Base-by-base conservation (phyloP, 2,797 vertebrate genomes). In the Chelidonichthys spinosus region DNA sequence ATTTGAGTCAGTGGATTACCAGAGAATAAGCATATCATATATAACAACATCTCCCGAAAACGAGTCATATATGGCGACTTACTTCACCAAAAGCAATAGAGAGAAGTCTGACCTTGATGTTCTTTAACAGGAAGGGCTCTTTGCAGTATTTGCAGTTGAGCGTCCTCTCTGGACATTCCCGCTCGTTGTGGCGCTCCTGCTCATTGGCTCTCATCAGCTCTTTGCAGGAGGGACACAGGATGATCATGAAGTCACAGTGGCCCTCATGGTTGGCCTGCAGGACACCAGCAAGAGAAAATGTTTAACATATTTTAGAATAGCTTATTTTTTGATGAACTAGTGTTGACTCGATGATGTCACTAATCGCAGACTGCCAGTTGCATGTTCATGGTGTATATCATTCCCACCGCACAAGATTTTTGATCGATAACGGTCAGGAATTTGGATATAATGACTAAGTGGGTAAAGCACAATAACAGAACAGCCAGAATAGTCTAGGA, bases 81-180 rank as follows among this genome's bases (percentile, higher is more conserved):
- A 18, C 10, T 44, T 25, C 25, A 25, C 25, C 59, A 40, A 5
- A 3, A 44, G 40, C 2, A 4, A 8, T 3, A 6, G 6, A 37
- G 5, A 42, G 37, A 33, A 44, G 43, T 4, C 86, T 71, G 82
- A 96, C 95, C 95, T 96, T 94, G 69, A 93, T 90, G 72, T 92
- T 94, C 35, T 95, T 95, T 14, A 95, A 87, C 82, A 91, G 93
- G 89, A 95, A 96, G 37, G 95, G 93, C 0, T 83, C 94, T 79
- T 92, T 95, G 94, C 96, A 96, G 93, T 95, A 96, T 85, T 93
- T 95, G 91, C 96, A 97, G 93, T 91, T 89, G 11, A 97, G 94
- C 42, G 95, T 96, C 74, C 96, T 92, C 88, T 96, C 92, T 0
- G 96, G 96, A 84, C 96, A 96, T n/a, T 96, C 96, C 3, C 92